Evolutionary conservation across 2,797 vertebrate genomes (phyloP), one percentile per base, ranked within the genome.

Genomic region (Pachyuromys duprasi): DNA sequence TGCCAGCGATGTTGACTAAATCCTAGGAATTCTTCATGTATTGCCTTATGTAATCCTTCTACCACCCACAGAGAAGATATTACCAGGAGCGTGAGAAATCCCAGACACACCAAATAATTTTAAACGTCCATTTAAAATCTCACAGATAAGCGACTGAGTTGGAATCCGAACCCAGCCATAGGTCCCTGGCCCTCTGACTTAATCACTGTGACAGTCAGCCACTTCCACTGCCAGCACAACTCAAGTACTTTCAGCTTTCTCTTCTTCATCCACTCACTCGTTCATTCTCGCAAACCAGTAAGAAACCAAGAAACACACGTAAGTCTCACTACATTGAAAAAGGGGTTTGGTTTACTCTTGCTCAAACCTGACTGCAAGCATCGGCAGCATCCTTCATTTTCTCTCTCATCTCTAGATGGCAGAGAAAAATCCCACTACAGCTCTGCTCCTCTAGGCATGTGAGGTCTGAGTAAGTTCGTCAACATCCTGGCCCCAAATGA

Each of bases 61-160:
- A 24, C 55, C 42, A 95, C 22, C 42, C 62, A 86, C 62, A 76
- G 78, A 94, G 60, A 9, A 83, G 76, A 84, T 36, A 86, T 11
- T 62, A 78, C 33, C 53, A 86, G 49, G 96, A 95, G 39, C 28
- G 8, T n/a, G 45, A 94, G 69, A 65, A 93, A 87, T 80, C 36
- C 53, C 63, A 96, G 33, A 89, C 13, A 69, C 60, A 60, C 11
- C 15, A 63, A 89, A 36, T 90, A 79, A 93, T 24, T 79, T 79
- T 36, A 95, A 95, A 83, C 33, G 80, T 3, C 15, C 63, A 20
- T 83, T 89, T 65, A 92, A 70, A 67, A 84, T 86, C 82, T 76
- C 89, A 75, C 4, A 92, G 81, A 79, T 49, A 75, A 91, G 36
- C 36, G 45, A 87, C 45, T 18, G 36, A 31, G 57, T 36, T 76